A percentile compares a stretch with the other conserved stretches of the same genome.
Evolutionary conservation across 1,140 invertebrate genomes (phyloP).

Genomic region (Condylostylus longicornis): DNA sequence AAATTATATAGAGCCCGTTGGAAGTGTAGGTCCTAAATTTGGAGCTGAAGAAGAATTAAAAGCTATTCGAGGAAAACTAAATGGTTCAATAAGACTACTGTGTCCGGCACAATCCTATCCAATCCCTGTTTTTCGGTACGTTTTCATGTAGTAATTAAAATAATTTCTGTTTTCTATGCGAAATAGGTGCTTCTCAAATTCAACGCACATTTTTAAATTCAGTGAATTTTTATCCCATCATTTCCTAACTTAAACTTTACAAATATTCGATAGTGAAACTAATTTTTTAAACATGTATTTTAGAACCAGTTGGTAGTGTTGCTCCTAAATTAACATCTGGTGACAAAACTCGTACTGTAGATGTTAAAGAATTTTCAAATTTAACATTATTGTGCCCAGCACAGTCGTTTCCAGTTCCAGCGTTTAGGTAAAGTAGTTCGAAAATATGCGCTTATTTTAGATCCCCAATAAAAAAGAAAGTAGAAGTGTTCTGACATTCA

Average conservation of each 20-base stretch:
- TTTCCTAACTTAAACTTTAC: no score
- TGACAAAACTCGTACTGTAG: conserved; percentile 33
- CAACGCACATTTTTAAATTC: no score
- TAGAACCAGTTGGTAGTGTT: conserved; percentile 53
- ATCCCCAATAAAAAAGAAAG: conserved; percentile 3
- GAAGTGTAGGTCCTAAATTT: conserved; percentile 45
- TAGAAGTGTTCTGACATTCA: conserved; percentile 30
- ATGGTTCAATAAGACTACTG: conserved; percentile 33
- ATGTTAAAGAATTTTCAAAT: conserved; percentile 29
- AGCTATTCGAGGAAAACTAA: conserved; percentile 16
- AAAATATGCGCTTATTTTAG: no score
- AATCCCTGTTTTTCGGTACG: conserved; percentile 26
- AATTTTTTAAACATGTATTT: conserved; percentile 5
- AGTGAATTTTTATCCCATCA: conserved; percentile 43
- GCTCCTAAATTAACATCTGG: conserved; percentile 43
- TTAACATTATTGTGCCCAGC: conserved; percentile 49
- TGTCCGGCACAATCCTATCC: conserved; percentile 23
- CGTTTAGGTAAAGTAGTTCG: conserved; percentile 42
- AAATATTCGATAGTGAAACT: neutral
- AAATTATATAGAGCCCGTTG: conserved; percentile 42
- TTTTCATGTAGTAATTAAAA: no score
- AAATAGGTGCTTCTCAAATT: conserved; percentile 21
- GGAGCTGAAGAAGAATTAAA: conserved; percentile 26
- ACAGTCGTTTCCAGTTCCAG: conserved; percentile 48
- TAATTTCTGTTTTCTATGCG: no score